Conservation (phyloP, 2,113 vertebrate genomes). For the Rynchops niger region DNA sequence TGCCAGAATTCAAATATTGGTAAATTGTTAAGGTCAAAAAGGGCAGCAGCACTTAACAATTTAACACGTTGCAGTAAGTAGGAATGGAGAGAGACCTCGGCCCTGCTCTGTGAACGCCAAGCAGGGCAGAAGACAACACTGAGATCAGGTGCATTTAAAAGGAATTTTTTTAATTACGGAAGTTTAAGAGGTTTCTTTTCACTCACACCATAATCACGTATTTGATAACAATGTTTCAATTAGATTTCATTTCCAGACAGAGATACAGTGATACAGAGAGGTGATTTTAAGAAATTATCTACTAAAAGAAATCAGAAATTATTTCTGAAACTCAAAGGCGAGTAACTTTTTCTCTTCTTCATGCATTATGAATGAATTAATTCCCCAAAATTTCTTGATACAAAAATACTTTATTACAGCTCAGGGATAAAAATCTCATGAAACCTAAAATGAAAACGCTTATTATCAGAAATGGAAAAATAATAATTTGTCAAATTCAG, state of each 20-base stretch:
- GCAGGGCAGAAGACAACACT: not conserved
- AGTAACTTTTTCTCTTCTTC: not conserved
- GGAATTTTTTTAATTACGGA: not conserved
- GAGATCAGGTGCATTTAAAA: not conserved
- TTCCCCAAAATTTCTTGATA: not conserved
- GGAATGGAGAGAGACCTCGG: not conserved
- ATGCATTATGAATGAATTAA: not conserved
- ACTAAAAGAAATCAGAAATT: not conserved
- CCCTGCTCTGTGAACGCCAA: not conserved
- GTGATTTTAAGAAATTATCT: not conserved
- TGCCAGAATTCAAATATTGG: not conserved
- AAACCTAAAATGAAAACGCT: not conserved
- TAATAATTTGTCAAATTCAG: not conserved
- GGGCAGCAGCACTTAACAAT: not conserved
- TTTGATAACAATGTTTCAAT: not conserved
- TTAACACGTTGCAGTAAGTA: not conserved
- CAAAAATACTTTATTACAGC: not conserved
- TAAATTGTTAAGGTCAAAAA: not conserved
- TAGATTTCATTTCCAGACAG: not conserved
- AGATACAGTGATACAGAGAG: not conserved
- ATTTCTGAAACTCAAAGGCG: not conserved
- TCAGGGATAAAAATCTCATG: not conserved
- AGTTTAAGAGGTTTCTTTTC: not conserved
- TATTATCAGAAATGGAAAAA: conserved; percentile 13
- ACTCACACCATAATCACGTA: not conserved